Evolutionary conservation across 2,113 vertebrate genomes (phyloP), one percentile per base, ranked within the genome.

Genomic region (Tor tambroides): DNA sequence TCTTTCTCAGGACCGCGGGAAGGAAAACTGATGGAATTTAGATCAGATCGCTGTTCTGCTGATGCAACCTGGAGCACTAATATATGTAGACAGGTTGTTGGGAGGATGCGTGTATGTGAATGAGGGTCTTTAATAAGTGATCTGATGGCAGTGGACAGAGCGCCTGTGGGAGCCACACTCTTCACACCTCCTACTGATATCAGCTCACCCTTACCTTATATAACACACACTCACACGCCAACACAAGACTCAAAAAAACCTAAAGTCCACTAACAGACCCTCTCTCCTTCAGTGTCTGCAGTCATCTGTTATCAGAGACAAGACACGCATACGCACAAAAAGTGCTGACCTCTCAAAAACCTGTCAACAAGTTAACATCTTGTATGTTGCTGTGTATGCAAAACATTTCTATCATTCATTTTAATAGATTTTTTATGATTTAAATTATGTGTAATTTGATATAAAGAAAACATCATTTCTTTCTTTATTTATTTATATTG

Each of bases 151-250:
- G 21, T 56, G 80, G 80, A 87, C 86, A 69, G 72, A 82, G 65
- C 12, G 51, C 67, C 78, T 46, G 78, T 84, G 82, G 82, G 69
- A 84, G 46, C 14, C 32, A 61, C n/a, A 28, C 54, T 61, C 72
- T 87, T 76, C 59, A 87, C 71, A 87, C 86, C 86, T 82, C 80
- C 38, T 49, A 61, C 79, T 72, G 71, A 76, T 82, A 87, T 82
- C 67, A 61, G 19, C 56, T 83, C 86, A 83, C 41, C 46, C 56
- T 76, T 75, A 35, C 69, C 71, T 87, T 83, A 82, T 83, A 87
- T 82, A 87, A 87, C 67, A 41, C 23, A 80, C 10, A 43, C 76
- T 54, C 59, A n/a, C 28, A 72, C 15, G 6, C n/a, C 30, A 23
- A 38, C 17, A 35, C 9, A 76, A 65, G 51, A 23, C 56, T 35